Conservation (phyloP, 1,140 invertebrate genomes). For the Drosophila mayri region DNA sequence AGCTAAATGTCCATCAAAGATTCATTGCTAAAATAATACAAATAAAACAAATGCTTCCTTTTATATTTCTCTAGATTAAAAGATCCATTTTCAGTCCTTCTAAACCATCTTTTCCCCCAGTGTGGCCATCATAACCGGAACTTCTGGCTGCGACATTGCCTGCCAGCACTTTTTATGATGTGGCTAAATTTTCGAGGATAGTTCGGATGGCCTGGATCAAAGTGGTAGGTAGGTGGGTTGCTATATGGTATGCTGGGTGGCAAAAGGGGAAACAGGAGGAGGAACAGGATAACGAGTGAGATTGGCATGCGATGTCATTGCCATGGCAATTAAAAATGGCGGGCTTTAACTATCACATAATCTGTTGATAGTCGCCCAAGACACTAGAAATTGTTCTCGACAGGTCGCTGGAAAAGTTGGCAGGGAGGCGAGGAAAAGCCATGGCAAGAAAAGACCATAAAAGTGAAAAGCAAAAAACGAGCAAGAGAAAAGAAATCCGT, state of each 20-base stretch:
- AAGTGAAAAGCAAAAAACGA: slow-evolving; percentile 33
- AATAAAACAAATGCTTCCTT: accelerated
- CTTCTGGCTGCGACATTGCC: slow-evolving; percentile 56
- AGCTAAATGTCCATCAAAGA: background rate
- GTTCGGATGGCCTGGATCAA: slow-evolving; percentile 37
- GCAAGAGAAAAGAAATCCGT: slow-evolving; percentile 19
- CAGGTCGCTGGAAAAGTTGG: slow-evolving; percentile 6
- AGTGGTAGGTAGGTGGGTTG: background rate
- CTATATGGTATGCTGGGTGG: background rate
- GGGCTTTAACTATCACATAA: slow-evolving; percentile 66
- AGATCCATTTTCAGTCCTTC: background rate
- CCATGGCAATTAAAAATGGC: slow-evolving; percentile 75
- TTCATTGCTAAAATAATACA: no score
- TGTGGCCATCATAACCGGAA: slow-evolving; percentile 59
- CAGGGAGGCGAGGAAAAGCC: background rate
- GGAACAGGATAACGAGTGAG: slow-evolving; percentile 36
- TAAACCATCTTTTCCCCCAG: slow-evolving; percentile 24
- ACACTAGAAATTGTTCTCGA: slow-evolving; percentile 39
- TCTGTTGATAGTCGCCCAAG: slow-evolving; percentile 67
- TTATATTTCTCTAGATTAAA: no score
- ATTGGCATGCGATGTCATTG: slow-evolving; percentile 66
- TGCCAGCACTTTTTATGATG: slow-evolving; percentile 67
- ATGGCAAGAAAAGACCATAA: slow-evolving; percentile 24
- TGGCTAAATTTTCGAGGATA: slow-evolving; percentile 68
- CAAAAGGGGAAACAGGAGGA: background rate